Evolutionary conservation across 1,140 invertebrate species (phyloP), one percentile per base, ranked within the genome.

Genomic region (Thaumatotibia leucotreta): DNA sequence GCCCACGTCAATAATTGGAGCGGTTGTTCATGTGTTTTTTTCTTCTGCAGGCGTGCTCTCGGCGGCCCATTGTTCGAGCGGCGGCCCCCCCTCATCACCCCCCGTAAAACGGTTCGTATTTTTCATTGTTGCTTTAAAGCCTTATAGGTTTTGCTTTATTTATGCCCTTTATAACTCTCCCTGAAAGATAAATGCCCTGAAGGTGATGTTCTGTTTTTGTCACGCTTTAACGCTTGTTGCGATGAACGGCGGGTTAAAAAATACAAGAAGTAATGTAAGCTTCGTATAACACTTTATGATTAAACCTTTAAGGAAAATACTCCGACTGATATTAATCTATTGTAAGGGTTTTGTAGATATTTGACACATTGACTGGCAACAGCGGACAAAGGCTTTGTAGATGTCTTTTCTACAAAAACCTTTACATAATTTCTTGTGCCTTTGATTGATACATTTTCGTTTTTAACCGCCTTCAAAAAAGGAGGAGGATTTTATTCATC

Each of bases 101-200:
- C 49, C 80, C 82, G 72, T 79, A 84, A 89, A 88, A 84, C 84
- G 85, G 85, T 89, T 85, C 84, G 87, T 89, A 89, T 89, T 88
- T 89, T 88, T 89, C 87, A 87, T 88, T 88, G 87, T 87, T 88
- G 81, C 85, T 89, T 80, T 86, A 88, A 86, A 88, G 82, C 80
- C 82, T 89, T 88, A 89, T 88, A 86, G 84, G 86, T 88, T 88
- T 88, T 88, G 82, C 80, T 90, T 90, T 90, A 86, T 88, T 88
- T 88, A 84, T 82, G 76, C 79, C 77, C 77, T 86, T 86, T 85
- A 85, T 88, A 86, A 80, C 79, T 80, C 74, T 72, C 71, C 73
- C 77, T 81, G 72, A 79, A 80, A 86, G 81, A 89, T 87, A 87
- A 89, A 86, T 83, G 78, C 76, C 79, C 72, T 76, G 75, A 74